Evolutionary conservation across 2,113 vertebrate genomes (phyloP).

Genomic region (Galbula dea): DNA sequence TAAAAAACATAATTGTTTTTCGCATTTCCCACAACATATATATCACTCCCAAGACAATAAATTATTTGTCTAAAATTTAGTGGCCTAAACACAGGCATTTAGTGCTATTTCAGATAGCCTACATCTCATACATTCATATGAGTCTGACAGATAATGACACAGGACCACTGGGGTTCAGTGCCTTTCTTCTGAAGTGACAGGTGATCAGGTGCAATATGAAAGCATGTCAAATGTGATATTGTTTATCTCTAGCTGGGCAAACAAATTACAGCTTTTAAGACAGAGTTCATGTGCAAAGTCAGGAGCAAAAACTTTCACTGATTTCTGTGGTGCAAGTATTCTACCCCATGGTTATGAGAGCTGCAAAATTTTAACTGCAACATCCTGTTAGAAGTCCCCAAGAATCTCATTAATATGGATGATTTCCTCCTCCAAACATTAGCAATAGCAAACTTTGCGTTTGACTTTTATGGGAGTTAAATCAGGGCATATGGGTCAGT

Average conservation of each 20-base stretch:
- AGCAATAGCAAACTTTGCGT: not conserved
- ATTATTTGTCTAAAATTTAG: not conserved
- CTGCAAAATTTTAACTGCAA: not conserved
- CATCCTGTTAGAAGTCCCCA: not conserved
- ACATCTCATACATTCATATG: not conserved
- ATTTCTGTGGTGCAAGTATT: not conserved
- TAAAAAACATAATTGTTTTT: not conserved
- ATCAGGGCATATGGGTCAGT: not conserved
- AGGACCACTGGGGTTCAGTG: not conserved
- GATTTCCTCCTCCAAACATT: not conserved
- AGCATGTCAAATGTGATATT: not conserved
- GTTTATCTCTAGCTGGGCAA: not conserved
- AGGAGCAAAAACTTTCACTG: not conserved
- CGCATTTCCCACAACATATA: not conserved
- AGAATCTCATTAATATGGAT: not conserved
- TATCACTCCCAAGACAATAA: not conserved
- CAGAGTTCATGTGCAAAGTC: not conserved
- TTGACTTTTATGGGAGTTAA: not conserved
- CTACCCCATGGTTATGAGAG: not conserved
- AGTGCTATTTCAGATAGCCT: not conserved
- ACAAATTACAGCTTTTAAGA: not conserved
- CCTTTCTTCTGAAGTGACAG: not conserved
- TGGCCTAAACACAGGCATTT: not conserved
- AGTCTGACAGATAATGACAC: not conserved
- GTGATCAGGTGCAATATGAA: not conserved